phyloP scores from a whole-genome alignment of 2,797 vertebrate genomes.

The Pempheris klunzingeri region DNA sequence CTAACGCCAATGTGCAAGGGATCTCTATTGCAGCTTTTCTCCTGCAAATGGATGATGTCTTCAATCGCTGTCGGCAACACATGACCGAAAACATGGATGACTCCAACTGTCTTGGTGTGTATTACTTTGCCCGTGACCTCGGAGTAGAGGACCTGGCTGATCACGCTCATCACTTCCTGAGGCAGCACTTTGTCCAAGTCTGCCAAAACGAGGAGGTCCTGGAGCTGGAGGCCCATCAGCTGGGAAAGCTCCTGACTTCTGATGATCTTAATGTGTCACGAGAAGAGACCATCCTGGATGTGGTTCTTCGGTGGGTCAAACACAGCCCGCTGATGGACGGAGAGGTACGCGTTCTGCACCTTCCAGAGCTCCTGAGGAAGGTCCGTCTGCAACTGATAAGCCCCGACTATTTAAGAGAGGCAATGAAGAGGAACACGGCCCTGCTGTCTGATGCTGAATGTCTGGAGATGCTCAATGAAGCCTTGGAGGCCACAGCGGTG shows the following conservation, averaged over 20 bases:
- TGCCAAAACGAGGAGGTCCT: constrained; percentile 94
- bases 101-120: constrained; percentile 96
- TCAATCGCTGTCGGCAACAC: constrained; percentile 89
- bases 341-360: constrained; percentile 83
- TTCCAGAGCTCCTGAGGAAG: constrained; percentile 92
- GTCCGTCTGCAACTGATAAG: constrained; percentile 91
- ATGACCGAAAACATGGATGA: constrained; percentile 97
- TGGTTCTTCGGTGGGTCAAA: constrained; percentile 94
- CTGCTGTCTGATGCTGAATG: constrained; percentile 91
- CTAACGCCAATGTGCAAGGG: constrained; percentile 90
- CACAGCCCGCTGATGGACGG: constrained; percentile 74
- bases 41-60: constrained; percentile 96
- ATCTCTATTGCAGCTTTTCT: constrained; percentile 93
- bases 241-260: constrained; percentile 90
- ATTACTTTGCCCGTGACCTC: constrained; percentile 94
- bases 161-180: constrained; percentile 88
- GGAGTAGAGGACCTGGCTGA: constrained; percentile 94
- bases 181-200: constrained; percentile 94
- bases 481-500: constrained; percentile 86
- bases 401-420: constrained; percentile 90
- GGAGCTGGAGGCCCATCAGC: constrained; percentile 92
- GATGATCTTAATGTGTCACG: constrained; percentile 95
- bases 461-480: constrained; percentile 90
- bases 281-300: constrained; percentile 95
- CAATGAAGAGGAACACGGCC: constrained; percentile 89